phyloP scores from a whole-genome alignment of 1,140 invertebrate species.

The Diabrotica undecimpunctata region DNA sequence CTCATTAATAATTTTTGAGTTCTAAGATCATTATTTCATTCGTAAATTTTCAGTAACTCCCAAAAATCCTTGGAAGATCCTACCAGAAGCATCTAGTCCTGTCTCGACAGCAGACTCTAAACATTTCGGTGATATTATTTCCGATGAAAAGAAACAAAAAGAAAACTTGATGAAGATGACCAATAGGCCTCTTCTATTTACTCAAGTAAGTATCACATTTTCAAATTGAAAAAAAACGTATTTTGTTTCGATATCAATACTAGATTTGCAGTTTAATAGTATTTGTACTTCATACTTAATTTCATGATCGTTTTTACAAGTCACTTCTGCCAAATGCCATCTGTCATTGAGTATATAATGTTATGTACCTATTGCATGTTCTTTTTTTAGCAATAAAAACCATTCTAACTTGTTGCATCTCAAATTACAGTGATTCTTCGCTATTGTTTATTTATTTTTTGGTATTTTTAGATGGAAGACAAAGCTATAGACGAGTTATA shows the following conservation, averaged over 20 bases:
- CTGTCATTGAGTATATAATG: too few relatives aligned
- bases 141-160: slow-evolving; percentile 58
- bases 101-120: slow-evolving; percentile 30
- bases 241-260: neutral
- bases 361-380: too few relatives aligned
- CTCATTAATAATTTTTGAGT: too few relatives aligned
- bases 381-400: too few relatives aligned
- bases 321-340: too few relatives aligned
- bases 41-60: slow-evolving; percentile 36
- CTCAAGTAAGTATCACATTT: slow-evolving; percentile 51
- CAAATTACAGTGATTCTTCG: neutral
- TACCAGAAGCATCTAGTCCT: slow-evolving; percentile 26
- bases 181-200: slow-evolving; percentile 60
- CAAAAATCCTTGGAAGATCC: slow-evolving; percentile 46
- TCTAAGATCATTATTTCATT: too few relatives aligned
- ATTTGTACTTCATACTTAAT: neutral
- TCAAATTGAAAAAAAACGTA: neutral
- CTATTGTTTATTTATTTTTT: slow-evolving; percentile 21
- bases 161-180: slow-evolving; percentile 58
- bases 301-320: too few relatives aligned
- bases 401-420: too few relatives aligned
- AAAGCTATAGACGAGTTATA: slow-evolving; percentile 68
- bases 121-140: slow-evolving; percentile 56
- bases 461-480: slow-evolving; percentile 61
- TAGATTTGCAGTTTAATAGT: neutral